Percentiles rank a stretch among this genome's conserved stretches.
These are phyloP conservation scores for Mormyrus lacerda DNA, from an alignment of 2,113 vertebrate species.

Conservation along the genomic window DNA sequence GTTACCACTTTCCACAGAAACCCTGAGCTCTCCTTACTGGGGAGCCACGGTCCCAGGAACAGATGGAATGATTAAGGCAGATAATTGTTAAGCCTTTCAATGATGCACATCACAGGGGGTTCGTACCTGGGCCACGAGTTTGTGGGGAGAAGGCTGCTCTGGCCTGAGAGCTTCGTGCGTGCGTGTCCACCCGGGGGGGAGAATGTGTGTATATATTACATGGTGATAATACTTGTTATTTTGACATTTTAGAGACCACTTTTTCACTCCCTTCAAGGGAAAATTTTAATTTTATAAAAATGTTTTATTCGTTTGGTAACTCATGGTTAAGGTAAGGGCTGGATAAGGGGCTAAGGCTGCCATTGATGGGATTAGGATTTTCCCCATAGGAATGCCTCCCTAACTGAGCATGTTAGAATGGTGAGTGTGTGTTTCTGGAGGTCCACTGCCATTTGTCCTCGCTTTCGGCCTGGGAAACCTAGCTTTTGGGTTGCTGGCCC, in stretches of 20 bases:
- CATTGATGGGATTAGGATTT: no score
- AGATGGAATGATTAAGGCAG: background rate
- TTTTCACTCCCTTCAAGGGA: background rate
- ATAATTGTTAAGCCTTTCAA: slow-evolving; percentile 4
- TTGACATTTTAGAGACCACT: background rate
- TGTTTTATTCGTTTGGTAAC: background rate
- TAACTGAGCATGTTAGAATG: background rate
- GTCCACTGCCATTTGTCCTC: background rate
- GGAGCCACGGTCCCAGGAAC: background rate
- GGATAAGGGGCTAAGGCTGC: background rate
- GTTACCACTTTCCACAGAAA: background rate
- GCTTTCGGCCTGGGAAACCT: background rate
- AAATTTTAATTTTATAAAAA: no score
- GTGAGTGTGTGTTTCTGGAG: background rate
- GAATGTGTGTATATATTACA: background rate
- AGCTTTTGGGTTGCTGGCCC: background rate
- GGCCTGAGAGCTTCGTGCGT: background rate
- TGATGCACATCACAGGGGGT: background rate
- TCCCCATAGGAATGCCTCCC: background rate
- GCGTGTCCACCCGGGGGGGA: no score
- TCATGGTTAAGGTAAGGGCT: background rate
- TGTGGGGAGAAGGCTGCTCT: background rate
- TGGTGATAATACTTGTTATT: background rate
- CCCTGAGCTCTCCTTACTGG: background rate
- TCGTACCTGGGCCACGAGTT: background rate